These are phyloP conservation scores for Crotophaga sulcirostris DNA, from an alignment of 2,113 vertebrate species.

Conservation along the genomic window DNA sequence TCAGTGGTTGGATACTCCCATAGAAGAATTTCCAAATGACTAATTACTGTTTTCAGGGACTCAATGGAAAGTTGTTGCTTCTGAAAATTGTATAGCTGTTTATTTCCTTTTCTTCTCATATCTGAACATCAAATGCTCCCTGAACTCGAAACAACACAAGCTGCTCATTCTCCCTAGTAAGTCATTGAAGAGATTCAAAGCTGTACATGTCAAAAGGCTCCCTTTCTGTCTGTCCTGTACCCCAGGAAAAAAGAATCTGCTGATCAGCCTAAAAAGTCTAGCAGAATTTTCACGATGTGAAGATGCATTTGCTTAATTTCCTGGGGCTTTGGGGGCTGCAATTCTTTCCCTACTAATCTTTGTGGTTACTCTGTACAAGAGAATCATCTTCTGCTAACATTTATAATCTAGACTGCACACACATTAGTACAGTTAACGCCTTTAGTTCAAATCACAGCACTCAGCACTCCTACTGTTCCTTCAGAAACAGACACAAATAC, in stretches of 20 bases:
- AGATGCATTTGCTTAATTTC: background rate
- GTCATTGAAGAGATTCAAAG: background rate
- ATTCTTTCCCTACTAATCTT: background rate
- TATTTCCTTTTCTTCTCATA: background rate
- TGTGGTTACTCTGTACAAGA: background rate
- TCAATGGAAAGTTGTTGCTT: background rate
- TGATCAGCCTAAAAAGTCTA: background rate
- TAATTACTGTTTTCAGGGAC: background rate
- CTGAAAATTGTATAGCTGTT: background rate
- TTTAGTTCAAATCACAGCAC: background rate
- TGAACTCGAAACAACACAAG: background rate
- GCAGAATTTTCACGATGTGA: background rate
- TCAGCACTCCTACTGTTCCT: background rate
- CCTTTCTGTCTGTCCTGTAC: background rate
- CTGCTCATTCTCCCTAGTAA: background rate
- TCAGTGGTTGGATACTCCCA: background rate
- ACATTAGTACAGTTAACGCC: background rate
- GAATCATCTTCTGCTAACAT: background rate
- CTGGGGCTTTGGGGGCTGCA: accelerated
- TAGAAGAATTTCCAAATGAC: background rate
- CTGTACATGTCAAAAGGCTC: background rate
- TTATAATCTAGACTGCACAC: background rate
- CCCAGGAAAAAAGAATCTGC: background rate
- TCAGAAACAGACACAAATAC: background rate
- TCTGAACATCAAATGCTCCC: background rate